Conservation (phyloP, 2,888 invertebrate genomes). For the Stegana nigrithorax region DNA sequence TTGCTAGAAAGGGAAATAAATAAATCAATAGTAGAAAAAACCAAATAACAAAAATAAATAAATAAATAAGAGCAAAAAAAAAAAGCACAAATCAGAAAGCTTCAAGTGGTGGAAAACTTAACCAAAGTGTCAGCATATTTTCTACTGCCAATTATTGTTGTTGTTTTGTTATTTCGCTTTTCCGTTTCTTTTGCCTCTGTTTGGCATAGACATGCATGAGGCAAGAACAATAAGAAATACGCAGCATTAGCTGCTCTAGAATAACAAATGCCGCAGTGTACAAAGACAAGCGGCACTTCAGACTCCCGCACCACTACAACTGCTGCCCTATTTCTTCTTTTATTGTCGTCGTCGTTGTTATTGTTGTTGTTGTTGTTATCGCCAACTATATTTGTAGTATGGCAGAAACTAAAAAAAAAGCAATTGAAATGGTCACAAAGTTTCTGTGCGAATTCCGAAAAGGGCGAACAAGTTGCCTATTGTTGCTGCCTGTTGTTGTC, state of each 20-base stretch:
- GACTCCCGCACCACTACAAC: neutral
- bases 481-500: neutral
- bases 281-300: neutral
- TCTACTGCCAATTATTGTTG: slow-evolving; percentile 20
- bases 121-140: slow-evolving; percentile 21
- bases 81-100: slow-evolving; percentile 4
- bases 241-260: neutral
- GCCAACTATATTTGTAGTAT: too few species aligned
- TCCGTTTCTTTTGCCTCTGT: neutral
- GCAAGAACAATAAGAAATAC: neutral
- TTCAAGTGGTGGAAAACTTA: slow-evolving; percentile 19
- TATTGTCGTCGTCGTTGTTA: too few species aligned
- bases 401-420: neutral
- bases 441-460: neutral
- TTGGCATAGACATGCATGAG: too few species aligned
- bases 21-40: neutral
- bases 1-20: neutral
- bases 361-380: too few species aligned
- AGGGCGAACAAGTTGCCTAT: neutral
- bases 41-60: neutral
- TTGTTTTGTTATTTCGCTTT: neutral
- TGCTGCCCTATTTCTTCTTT: too few species aligned
- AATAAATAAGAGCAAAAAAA: neutral
- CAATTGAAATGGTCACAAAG: slow-evolving; percentile 15
- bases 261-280: neutral